phyloP scores from a whole-genome alignment of 2,113 vertebrate genomes.

The Albula goreensis region DNA sequence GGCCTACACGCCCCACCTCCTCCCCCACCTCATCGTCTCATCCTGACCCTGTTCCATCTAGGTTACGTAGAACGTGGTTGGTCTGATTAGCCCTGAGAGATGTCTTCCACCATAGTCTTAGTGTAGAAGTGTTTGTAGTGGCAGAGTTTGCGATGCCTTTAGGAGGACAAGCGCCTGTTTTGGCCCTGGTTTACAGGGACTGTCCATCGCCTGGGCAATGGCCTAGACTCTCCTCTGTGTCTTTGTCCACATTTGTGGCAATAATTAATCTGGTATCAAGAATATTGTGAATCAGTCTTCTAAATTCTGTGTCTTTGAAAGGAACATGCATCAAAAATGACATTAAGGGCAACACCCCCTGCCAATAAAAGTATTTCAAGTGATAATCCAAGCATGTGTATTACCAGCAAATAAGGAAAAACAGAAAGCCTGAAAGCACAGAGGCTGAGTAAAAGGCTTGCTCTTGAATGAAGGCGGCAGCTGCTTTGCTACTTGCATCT shows the following conservation, averaged over 20 bases:
- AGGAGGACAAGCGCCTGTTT: background rate
- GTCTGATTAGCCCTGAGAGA: background rate
- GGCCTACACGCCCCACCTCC: background rate
- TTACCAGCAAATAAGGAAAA: too few species aligned
- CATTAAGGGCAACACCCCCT: background rate
- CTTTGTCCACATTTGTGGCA: background rate
- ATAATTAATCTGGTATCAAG: background rate
- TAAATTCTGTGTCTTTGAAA: background rate
- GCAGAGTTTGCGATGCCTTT: background rate
- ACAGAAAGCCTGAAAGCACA: background rate
- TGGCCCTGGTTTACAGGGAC: background rate
- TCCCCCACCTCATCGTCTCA: background rate
- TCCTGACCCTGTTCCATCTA: background rate
- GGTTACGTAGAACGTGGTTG: background rate
- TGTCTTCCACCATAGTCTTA: background rate
- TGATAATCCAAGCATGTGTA: too few species aligned
- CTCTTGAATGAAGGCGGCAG: background rate
- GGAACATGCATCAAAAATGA: background rate
- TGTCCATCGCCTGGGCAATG: background rate
- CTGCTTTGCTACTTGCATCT: background rate
- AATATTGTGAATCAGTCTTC: background rate
- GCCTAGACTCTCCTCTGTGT: slow-evolving; percentile 12
- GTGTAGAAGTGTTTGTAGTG: background rate
- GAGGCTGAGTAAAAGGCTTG: slow-evolving; percentile 49
- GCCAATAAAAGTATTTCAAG: background rate